Percentiles rank a stretch among this genome's conserved stretches.
These are phyloP conservation scores for Odontocolon sp. DNA, from an alignment of 2,888 invertebrate species.

Conservation along the genomic window DNA sequence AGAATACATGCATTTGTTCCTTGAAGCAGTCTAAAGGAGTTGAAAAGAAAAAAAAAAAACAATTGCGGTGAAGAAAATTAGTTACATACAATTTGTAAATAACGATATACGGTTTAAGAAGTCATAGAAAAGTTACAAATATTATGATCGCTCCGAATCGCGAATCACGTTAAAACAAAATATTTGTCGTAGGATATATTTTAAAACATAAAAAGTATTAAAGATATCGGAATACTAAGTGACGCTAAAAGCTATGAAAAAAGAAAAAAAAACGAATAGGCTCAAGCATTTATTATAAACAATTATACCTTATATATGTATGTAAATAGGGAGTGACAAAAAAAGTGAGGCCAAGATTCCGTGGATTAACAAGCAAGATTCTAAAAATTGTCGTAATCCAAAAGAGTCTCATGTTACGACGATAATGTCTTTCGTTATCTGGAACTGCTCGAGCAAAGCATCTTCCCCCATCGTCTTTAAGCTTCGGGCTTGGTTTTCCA, in stretches of 20 bases:
- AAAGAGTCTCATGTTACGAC: constrained; percentile 45
- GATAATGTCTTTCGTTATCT: no score
- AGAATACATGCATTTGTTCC: constrained; percentile 61
- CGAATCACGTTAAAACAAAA: constrained; percentile 66
- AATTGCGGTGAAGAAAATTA: constrained; percentile 57
- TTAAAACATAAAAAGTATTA: constrained; percentile 69
- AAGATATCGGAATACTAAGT: constrained; percentile 53
- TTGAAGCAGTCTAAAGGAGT: constrained; percentile 53
- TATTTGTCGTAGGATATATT: constrained; percentile 73
- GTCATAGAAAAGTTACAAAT: constrained; percentile 58
- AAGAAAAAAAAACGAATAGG: constrained; percentile 58
- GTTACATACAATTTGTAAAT: constrained; percentile 64
- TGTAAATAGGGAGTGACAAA: constrained; percentile 58
- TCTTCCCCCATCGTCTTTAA: no score
- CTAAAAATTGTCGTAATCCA: constrained; percentile 52
- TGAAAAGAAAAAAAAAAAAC: constrained; percentile 36
- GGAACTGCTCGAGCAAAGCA: no score
- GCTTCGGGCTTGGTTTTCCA: no score
- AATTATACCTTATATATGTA: constrained; percentile 40
- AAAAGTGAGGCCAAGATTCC: constrained; percentile 55
- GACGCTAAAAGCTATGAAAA: constrained; percentile 46
- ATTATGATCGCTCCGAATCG: constrained; percentile 58
- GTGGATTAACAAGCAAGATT: constrained; percentile 56
- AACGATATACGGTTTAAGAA: constrained; percentile 55
- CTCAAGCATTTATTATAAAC: constrained; percentile 64